Base-by-base conservation (phyloP, 2,888 invertebrate species). In the Lasiommata megera region DNA sequence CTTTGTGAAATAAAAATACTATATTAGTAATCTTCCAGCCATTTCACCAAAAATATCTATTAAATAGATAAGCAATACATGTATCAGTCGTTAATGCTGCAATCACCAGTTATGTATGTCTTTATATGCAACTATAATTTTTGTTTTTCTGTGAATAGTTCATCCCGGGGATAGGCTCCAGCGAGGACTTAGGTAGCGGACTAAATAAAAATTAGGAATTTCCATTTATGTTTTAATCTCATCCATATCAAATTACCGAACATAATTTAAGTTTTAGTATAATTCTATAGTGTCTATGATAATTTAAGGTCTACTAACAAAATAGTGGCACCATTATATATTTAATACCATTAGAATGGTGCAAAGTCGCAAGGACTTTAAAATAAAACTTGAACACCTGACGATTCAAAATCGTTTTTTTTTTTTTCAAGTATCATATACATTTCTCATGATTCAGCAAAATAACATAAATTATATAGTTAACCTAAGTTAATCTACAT, bases 211-310 rank as follows among this genome's bases (percentile, higher is more conserved):
- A 54, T 67, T 29, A 46, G n/a, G 38, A 58, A 40, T 60, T 72
- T 72, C 63, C 66, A 76, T 77, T 73, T 65, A 72, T 71, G 77
- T 84, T 88, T 88, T 88, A 88, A 87, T 88, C 87, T 89, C 88
- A 80, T 81, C 74, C 80, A 88, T 89, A 88, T 87, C 86, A 89
- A 88, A 88, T 84, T 84, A 88, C 76, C 75, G 88, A 87, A 88
- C 85, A 88, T 88, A 87, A 84, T 80, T 88, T 85, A 70, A 83
- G 71, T 73, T 77, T 82, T 82, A 82, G 77, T 80, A 76, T 70
- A 46, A 74, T 68, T 69, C 80, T 84, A 84, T 77, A 76, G 77
- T 79, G 68, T 77, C 78, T 83, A 79, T 83, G 83, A 79, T 70
- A 74, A 76, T 80, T 83, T 77, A 77, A 72, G 73, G 79, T 73